Base-by-base conservation (phyloP, 2,888 invertebrate genomes). In the Coleophora flavipennella region DNA sequence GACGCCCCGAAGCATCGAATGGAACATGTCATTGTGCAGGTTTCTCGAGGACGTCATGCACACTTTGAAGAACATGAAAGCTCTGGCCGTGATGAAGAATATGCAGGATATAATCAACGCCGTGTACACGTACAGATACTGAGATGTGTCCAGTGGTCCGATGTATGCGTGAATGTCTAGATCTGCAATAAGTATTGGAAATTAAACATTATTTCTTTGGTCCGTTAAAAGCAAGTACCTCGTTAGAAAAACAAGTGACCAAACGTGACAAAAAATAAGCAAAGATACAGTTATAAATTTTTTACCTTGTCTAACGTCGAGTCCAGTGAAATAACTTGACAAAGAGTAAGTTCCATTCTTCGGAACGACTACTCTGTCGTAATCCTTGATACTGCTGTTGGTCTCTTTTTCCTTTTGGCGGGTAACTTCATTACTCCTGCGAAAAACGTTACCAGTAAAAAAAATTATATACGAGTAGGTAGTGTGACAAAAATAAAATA, bases 1-100 rank as follows among this genome's bases (percentile, higher is more conserved):
- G 0, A 91, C 91, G 0, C 93, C 89, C 46, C 90, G 84, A 6
- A 95, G 79, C 56, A 96, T 87, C 35, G 91, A 88, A 33, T 87
- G 77, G 69, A 96, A 95, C 95, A 96, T 96, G n/a, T 81, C 85
- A 55, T 92, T 89, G 68, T 97, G 96, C 2, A 97, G 86, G 43
- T 87, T 88, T 46, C 88, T 87, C 0, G 94, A 93, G 0, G 94
- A 89, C 9, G 86, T 88, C 87, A 93, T 91, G 66, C 92, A 93
- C 10, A 91, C 85, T 55, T 87, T 87, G 69, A 94, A 93, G 73
- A 92, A 93, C 54, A 90, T 79, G 49, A 88, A 86, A 0, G 89
- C 90, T 10, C 92, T 83, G 6, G 86, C 75, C 8, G 88, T 75
- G 35, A 89, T 87, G 64, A 87, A 76, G 50, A 88, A 65, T 38